phyloP scores from a whole-genome alignment of 2,113 vertebrate genomes.

The Cephalopholis sonnerati region DNA sequence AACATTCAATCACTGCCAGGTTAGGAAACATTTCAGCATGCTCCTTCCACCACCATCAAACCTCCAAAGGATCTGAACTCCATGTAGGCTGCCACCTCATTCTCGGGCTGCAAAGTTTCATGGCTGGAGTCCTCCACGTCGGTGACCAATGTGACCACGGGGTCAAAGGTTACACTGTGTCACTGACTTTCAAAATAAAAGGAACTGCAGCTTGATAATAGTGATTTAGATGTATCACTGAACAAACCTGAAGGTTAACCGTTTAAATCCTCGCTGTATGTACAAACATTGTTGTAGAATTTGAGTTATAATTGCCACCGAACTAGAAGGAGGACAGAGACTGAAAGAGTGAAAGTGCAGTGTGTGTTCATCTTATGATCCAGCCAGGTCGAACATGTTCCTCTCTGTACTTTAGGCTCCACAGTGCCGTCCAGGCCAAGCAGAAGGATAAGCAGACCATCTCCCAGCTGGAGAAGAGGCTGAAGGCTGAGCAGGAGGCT shows the following conservation, averaged over 20 bases:
- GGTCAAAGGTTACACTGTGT: no score
- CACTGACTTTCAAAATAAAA: no score
- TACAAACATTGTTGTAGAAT: background rate
- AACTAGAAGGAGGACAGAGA: background rate
- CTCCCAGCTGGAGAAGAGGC: conserved; percentile 96
- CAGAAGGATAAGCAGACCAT: conserved; percentile 99
- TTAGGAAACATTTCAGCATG: no score
- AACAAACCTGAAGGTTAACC: conserved; percentile 2
- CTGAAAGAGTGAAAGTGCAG: background rate
- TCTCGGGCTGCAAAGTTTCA: no score
- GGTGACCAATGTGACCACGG: no score
- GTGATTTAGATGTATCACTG: background rate
- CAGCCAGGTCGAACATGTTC: background rate
- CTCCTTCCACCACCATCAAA: no score
- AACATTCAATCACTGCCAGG: no score
- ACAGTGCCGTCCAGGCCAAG: conserved; percentile 96
- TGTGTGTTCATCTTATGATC: background rate
- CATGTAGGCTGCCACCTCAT: no score
- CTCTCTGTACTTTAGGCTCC: conserved; percentile 86
- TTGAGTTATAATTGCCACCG: background rate
- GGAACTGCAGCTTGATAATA: no score
- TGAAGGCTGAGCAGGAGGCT: conserved; percentile 97
- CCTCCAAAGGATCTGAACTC: no score
- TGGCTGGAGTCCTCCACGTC: no score
- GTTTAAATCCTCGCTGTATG: background rate